Evolutionary conservation across 2,888 invertebrate species (phyloP), one percentile per base, ranked within the genome.

Genomic region (Aphodius granarius): DNA sequence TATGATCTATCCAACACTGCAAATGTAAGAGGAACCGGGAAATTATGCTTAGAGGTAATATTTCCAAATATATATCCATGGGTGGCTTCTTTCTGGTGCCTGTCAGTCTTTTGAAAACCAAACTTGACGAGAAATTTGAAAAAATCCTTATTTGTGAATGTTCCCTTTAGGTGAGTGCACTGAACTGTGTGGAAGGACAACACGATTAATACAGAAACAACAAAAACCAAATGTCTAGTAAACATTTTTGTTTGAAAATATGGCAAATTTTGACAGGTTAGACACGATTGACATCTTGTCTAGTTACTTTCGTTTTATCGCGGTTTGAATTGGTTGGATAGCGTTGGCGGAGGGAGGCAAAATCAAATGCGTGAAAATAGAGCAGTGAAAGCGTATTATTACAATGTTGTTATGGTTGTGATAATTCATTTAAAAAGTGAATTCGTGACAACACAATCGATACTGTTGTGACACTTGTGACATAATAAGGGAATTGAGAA

Each of bases 11-110:
- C 97, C 80, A 98, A 89, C 13, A 98, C 95, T n/a, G 96, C 96
- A 80, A 98, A 91, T 16, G 96, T 96, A 63, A 95, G 90, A 13
- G 92, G 92, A 79, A 90, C 90, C 76, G 90, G 89, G 82, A 94
- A 92, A 75, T 91, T 89, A 70, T 90, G 88, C 79, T 89, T 90
- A 0, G 95, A 91, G 21, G 97, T 96, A 70, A 98, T 92, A 86
- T 98, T 98, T 15, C 99, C 99, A 86, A 96, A 99, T 82, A 99
- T 96, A 87, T 96, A 98, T 71, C 98, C 98, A 87, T 94, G 94
- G 80, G 97, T 96, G 84, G 95, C 93, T 81, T 93, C 93, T 83
- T 93, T 92, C 81, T 94, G 92, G 86, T 96, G 94, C 66, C 93
- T 91, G 86, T 97, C 96, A 15, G 98, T 97, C 88, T 97, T 97